Base-by-base conservation (phyloP, 2,797 vertebrate species). In the Carapus acus region DNA sequence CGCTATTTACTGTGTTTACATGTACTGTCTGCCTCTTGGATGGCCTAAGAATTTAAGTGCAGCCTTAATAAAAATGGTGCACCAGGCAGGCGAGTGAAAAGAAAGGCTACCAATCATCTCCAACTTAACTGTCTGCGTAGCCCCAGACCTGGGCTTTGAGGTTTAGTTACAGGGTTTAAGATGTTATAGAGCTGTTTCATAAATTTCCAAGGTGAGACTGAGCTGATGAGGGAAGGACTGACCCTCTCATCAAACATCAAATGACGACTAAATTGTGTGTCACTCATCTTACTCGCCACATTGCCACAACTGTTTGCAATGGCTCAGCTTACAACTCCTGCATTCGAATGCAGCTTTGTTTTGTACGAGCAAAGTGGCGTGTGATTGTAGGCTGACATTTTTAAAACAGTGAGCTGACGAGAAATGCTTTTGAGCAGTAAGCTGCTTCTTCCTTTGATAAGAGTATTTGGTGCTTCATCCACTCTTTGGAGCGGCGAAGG, bases 1-100 rank as follows among this genome's bases (percentile, higher is more conserved):
- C 70, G 67, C 77, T 82, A 80, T 84, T 86, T 86, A 86, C 85
- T 78, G 60, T 87, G 87, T 88, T 89, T 88, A 87, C 80, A 71
- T 70, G 77, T 73, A 59, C 69, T 52, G 68, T 76, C 80, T 72
- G 69, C 71, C 65, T 48, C 70, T 76, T 23, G 16, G 73, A 78
- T 74, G 71, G 71, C 76, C 72, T 54, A 40, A 69, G 83, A 76
- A 82, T 86, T 82, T 84, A 87, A 89, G 83, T 85, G 81, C 79
- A 74, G 81, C 64, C 76, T 84, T 82, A 76, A 76, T 83, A 75
- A 83, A 27, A 84, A 83, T 78, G 81, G 55, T 58, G 63, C 65
- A 65, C 65, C 78, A 74, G 78, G 66, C 76, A 40, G 71, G 47
- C 68, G 49, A 76, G 77, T 74, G 79, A 84, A 83, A 83, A 74